phyloP scores from a whole-genome alignment of 2,797 vertebrate species.

The Diglossa cyanea region DNA sequence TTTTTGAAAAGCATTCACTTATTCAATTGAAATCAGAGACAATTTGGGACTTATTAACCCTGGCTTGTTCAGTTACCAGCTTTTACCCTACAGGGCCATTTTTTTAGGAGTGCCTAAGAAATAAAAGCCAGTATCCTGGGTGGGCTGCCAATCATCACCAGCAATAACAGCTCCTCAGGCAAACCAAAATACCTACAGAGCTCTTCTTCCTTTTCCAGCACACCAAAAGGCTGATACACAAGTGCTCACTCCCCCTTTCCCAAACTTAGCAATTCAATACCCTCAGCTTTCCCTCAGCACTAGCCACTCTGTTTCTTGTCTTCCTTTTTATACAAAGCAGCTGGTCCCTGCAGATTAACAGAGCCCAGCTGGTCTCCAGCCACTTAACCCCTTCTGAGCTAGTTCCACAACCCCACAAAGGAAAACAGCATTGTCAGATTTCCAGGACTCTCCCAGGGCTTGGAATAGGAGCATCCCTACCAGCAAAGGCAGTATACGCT shows the following conservation, averaged over 20 bases:
- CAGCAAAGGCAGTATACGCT: neutral
- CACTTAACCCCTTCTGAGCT: constrained; percentile 63
- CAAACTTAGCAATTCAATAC: constrained; percentile 35
- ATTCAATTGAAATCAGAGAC: neutral
- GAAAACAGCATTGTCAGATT: neutral
- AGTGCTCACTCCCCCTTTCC: neutral
- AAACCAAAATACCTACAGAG: constrained; percentile 47
- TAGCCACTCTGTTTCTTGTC: constrained; percentile 51
- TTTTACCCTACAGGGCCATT: neutral
- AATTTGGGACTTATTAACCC: neutral
- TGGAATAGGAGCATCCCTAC: neutral
- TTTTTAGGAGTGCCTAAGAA: neutral
- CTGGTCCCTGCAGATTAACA: constrained; percentile 67
- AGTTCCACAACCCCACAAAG: neutral
- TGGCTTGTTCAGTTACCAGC: neutral
- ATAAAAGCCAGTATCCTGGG: neutral
- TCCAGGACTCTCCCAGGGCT: neutral
- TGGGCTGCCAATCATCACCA: constrained; percentile 23
- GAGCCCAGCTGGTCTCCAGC: constrained; percentile 55
- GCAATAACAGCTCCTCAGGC: neutral
- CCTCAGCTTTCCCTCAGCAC: constrained; percentile 18
- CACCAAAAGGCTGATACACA: neutral
- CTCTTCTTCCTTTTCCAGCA: constrained; percentile 19
- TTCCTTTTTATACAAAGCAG: constrained; percentile 65
- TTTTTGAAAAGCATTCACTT: neutral